These are phyloP conservation scores for Pollimyrus isidori DNA, from an alignment of 2,113 vertebrate genomes.

Conservation along the genomic window DNA sequence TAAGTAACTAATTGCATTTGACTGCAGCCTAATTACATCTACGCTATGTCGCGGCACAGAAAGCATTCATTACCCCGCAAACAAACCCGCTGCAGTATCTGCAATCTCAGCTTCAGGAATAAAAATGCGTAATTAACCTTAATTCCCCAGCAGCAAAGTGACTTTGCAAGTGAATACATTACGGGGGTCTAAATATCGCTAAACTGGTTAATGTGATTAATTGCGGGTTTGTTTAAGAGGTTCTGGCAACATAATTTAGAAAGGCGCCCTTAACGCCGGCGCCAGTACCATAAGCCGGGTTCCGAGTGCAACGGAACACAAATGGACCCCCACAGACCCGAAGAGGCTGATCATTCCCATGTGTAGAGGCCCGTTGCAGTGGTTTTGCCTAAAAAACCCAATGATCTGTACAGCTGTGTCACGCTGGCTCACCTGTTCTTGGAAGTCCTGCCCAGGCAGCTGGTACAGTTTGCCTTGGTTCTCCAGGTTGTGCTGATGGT, in stretches of 20 bases:
- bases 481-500: slow-evolving; percentile 56
- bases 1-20: slow-evolving; percentile 74
- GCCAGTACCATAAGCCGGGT: neutral
- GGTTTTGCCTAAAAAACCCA: neutral
- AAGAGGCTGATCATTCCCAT: neutral
- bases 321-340: neutral
- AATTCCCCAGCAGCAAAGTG: slow-evolving; percentile 78
- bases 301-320: neutral
- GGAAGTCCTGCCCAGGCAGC: slow-evolving; percentile 50
- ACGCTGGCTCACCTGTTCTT: slow-evolving; percentile 58
- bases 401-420: neutral
- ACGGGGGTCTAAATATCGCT: slow-evolving; percentile 72
- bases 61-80: slow-evolving; percentile 53
- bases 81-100: slow-evolving; percentile 73
- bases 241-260: slow-evolving; percentile 35
- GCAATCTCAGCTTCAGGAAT: slow-evolving; percentile 68
- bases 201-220: slow-evolving; percentile 84
- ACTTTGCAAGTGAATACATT: slow-evolving; percentile 86
- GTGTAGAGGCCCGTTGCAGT: neutral
- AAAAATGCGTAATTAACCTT: slow-evolving; percentile 91
- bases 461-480: slow-evolving; percentile 66
- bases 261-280: neutral
- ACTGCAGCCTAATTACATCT: slow-evolving; percentile 74
- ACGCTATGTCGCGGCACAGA: slow-evolving; percentile 55
- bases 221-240: slow-evolving; percentile 56